phyloP scores from a whole-genome alignment of 30 jellyfish, hydroid and myxozoan species.

The Morbakka virulenta region DNA sequence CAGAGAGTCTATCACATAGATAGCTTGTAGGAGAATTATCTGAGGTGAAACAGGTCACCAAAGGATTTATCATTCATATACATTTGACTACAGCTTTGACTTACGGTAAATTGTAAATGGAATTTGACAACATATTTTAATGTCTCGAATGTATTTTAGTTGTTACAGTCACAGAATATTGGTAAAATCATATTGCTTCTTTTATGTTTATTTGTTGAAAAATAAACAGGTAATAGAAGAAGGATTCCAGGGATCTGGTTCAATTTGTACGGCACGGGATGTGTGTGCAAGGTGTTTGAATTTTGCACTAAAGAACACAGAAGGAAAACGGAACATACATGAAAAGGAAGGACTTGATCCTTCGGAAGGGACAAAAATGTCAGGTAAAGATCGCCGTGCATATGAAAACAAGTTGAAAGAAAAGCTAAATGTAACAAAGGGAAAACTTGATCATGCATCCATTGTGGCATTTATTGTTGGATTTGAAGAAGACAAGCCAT shows the following conservation, averaged over 20 bases:
- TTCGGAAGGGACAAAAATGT: conserved; percentile 7
- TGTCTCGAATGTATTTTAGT: too few species aligned
- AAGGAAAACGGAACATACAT: conserved; percentile 42
- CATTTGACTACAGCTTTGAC: too few species aligned
- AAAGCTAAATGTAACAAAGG: conserved; percentile 51
- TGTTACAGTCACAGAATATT: too few species aligned
- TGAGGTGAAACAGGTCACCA: too few species aligned
- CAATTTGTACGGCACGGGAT: conserved; percentile 36
- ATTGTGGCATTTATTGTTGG: conserved; percentile 85
- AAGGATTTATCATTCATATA: too few species aligned
- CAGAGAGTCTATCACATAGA: too few species aligned
- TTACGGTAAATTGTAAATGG: too few species aligned
- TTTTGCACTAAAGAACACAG: conserved; percentile 58
- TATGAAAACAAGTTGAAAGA: conserved; percentile 30
- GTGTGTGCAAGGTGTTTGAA: conserved; percentile 79
- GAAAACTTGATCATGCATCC: conserved; percentile 91
- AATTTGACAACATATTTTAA: too few species aligned
- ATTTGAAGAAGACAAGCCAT: conserved; percentile 11
- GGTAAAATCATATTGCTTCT: too few species aligned
- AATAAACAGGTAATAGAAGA: conserved; percentile 22
- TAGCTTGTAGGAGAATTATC: too few species aligned
- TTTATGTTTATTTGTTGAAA: too few species aligned
- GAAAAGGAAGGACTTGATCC: conserved; percentile 43
- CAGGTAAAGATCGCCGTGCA: conserved; percentile 60
- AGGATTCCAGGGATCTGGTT: conserved; percentile 45